These are phyloP conservation scores for Deilephila porcellus DNA, from an alignment of 2,888 invertebrate species.

Conservation along the genomic window DNA sequence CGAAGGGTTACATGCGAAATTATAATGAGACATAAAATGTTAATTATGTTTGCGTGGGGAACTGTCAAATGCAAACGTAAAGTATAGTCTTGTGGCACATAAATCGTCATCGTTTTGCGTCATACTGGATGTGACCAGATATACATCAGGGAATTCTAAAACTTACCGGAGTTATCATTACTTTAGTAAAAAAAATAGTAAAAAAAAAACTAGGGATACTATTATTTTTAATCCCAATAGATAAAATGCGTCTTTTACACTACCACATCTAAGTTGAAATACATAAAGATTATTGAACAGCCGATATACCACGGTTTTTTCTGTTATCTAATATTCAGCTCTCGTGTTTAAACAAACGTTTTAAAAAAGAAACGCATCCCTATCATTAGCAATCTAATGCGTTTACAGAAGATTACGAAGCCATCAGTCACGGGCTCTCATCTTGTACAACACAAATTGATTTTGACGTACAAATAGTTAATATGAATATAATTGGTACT, in stretches of 20 bases:
- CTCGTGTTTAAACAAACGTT: not conserved
- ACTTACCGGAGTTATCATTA: too few species aligned
- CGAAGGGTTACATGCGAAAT: slow-evolving; percentile 22
- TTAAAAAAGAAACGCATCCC: not conserved
- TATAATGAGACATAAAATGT: not conserved
- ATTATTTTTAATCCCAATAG: too few species aligned
- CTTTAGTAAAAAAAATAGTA: too few species aligned
- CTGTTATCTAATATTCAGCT: too few species aligned
- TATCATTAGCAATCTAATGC: not conserved
- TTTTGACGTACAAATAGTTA: slow-evolving; percentile 53
- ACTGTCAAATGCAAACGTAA: not conserved
- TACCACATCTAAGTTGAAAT: too few species aligned
- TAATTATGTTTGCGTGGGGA: not conserved
- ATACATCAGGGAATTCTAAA: too few species aligned
- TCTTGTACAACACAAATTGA: slow-evolving; percentile 15
- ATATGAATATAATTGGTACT: slow-evolving; percentile 73
- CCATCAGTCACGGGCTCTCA: slow-evolving; percentile 3
- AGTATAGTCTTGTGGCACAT: not conserved
- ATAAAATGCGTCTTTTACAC: too few species aligned
- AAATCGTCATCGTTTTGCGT: too few species aligned
- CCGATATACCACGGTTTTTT: too few species aligned
- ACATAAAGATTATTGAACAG: too few species aligned
- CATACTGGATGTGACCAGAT: too few species aligned
- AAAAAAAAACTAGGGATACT: too few species aligned
- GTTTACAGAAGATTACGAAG: slow-evolving; percentile 1